phyloP scores from a whole-genome alignment of 2,797 vertebrate genomes.

The Anniella stebbinsi region DNA sequence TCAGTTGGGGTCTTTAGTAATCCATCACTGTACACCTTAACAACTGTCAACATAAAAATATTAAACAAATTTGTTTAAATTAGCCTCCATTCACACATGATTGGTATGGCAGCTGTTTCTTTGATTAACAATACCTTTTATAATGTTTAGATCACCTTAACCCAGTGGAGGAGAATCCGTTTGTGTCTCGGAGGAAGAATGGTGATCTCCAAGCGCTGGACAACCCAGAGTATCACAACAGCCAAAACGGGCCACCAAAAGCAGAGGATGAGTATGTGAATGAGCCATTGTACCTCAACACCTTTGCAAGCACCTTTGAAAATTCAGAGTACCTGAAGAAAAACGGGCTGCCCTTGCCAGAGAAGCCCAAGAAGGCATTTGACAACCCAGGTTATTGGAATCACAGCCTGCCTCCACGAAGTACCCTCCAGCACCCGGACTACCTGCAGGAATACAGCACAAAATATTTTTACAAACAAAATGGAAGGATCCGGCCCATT shows the following conservation, averaged over 20 bases:
- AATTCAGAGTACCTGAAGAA: slow-evolving; percentile 88
- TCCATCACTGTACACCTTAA: not conserved
- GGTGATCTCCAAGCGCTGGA: slow-evolving; percentile 93
- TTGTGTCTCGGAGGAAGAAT: slow-evolving; percentile 92
- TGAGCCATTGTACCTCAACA: slow-evolving; percentile 95
- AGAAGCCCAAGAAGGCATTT: slow-evolving; percentile 95
- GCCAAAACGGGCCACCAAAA: slow-evolving; percentile 86
- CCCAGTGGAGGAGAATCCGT: slow-evolving; percentile 96
- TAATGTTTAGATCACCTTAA: slow-evolving; percentile 89
- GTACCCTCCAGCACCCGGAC: slow-evolving; percentile 92
- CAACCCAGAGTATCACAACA: slow-evolving; percentile 93
- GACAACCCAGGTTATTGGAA: slow-evolving; percentile 99
- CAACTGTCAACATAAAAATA: not conserved
- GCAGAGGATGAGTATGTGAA: slow-evolving; percentile 94
- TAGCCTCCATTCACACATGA: not conserved
- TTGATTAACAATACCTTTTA: slow-evolving; percentile 15
- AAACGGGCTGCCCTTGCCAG: slow-evolving; percentile 84
- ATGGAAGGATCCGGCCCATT: slow-evolving; percentile 90
- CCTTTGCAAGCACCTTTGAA: slow-evolving; percentile 86
- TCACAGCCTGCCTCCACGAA: slow-evolving; percentile 93
- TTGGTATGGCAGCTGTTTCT: not conserved
- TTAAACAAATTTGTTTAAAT: not conserved
- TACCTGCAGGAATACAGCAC: slow-evolving; percentile 91
- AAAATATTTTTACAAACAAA: slow-evolving; percentile 97
- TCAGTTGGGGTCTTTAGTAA: not conserved